A percentile compares a stretch with the other conserved stretches of the same genome.
phyloP scores from a whole-genome alignment of 1,140 invertebrate species.

The Caenorhabditis brenneri region DNA sequence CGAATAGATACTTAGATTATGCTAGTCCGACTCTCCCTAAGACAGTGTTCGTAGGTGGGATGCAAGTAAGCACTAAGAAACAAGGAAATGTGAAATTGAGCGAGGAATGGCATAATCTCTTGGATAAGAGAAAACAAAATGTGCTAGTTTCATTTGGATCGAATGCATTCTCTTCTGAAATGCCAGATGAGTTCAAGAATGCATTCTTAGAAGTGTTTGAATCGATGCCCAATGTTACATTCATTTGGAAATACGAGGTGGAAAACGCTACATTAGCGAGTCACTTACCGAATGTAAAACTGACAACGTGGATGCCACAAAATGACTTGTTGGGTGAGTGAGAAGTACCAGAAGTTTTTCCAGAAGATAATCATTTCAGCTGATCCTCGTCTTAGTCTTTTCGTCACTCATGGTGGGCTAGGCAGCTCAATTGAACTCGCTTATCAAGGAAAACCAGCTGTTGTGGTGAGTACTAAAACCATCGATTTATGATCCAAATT shows the following conservation, averaged over 20 bases:
- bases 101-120: conserved; percentile 36
- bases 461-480: conserved; percentile 5
- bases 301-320: conserved; percentile 41
- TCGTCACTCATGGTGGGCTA: conserved; percentile 62
- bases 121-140: conserved; percentile 29
- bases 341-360: too few relatives aligned
- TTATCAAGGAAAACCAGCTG: conserved; percentile 57
- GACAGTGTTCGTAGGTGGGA: conserved; percentile 47
- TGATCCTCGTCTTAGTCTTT: conserved; percentile 53
- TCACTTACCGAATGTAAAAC: conserved; percentile 30
- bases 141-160: conserved; percentile 55
- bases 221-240: conserved; percentile 35
- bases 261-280: background rate
- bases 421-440: conserved; percentile 57
- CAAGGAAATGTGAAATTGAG: background rate
- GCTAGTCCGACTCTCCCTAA: conserved; percentile 38
- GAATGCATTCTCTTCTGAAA: background rate
- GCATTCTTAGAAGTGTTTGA: background rate
- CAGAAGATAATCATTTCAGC: conserved; percentile 56
- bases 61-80: background rate
- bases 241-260: conserved; percentile 51
- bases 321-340: conserved; percentile 45
- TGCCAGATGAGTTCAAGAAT: background rate
- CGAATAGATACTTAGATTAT: conserved; percentile 44
- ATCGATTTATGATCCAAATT: background rate